Evolutionary conservation across 2,113 vertebrate genomes (phyloP), one percentile per base, ranked within the genome.

Genomic region (Lophotis ruficrista): DNA sequence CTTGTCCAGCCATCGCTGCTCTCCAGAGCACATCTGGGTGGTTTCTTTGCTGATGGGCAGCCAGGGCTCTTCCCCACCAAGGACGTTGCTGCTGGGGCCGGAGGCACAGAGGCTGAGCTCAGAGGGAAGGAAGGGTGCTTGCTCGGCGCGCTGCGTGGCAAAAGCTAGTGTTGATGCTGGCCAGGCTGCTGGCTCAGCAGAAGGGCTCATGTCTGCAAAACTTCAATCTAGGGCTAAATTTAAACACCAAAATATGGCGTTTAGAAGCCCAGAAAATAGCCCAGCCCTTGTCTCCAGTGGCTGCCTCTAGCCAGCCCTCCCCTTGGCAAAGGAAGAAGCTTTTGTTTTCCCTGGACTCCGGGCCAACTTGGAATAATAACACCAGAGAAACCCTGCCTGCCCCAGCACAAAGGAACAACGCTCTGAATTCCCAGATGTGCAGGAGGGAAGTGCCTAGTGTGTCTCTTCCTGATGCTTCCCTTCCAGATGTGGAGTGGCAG

Each of bases 401-500:
- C 77, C 61, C 54, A 73, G 92, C 78, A 85, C 85, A 95, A 79
- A 91, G 93, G 41, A 85, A 41, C 50, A 50, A 58, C 0, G 6
- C 64, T 51, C 65, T 88, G 72, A 35, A 7, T 60, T 94, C 92
- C 88, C 91, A 90, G 76, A 84, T 73, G 68, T 83, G 75, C 21
- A 4, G 72, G 50, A 82, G 37, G 94, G 89, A 94, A 97, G 81
- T 83, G 37, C 89, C 90, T 25, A 24, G 66, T 20, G 1, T 75
- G 89, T 51, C 73, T 62, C 17, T 68, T 96, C 82, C 75, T n/a
- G 60, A n/a, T 21, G 19, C 35, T 95, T 91, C 80, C 81, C 57
- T 93, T 96, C 91, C 92, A 97, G 95, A 93, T 92, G 96, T 89
- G 95, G 50, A 79, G 33, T n/a, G 70, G 69, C 72, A 91, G 37